Base-by-base conservation (phyloP, 2,888 invertebrate species). In the Melinopterus prodromus region DNA sequence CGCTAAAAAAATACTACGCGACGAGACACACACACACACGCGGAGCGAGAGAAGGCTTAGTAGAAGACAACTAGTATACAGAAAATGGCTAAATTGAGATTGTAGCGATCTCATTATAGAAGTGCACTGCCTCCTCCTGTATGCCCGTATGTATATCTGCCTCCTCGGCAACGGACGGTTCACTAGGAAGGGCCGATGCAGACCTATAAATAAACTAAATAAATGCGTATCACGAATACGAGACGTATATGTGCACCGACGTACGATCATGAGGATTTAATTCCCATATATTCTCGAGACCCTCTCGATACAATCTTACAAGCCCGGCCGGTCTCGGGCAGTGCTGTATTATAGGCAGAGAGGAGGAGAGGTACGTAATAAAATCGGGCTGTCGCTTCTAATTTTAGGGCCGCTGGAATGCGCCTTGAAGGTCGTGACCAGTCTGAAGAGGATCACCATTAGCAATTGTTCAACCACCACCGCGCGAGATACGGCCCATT, bases 141-240 rank as follows among this genome's bases (percentile, higher is more conserved):
- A 74, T 74, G n/a, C 76, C 12, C 12, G 12, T 53, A 53, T 53
- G 53, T 53, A 53, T 53, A 53, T 53, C 53, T 53, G 12, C 12
- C 53, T 53, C 53, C 53, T 2, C 53, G 53, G 15, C 74, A 37
- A 74, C 36, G 74, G 35, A 74, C 38, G 38, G 16, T 15, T 37
- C 16, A 75, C 71, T 71, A 80, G 80, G 80, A 81, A 80, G 79
- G 79, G 53, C 78, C 72, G 69, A 70, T 69, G n/a, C 74, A 37
- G 74, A 35, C 37, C 53, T 72, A 81, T 77, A 80, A 81, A 81
- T 77, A 76, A 75, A 81, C 72, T 78, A 77, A 82, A 82, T 82
- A 79, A 80, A 82, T 82, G 80, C 82, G 72, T 80, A 82, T 81
- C 81, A 81, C 80, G 81, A 81, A 80, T 76, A 76, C 71, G 78